These are phyloP conservation scores for Microplitis deprimator DNA, from an alignment of 2,888 invertebrate genomes.

Conservation along the genomic window DNA sequence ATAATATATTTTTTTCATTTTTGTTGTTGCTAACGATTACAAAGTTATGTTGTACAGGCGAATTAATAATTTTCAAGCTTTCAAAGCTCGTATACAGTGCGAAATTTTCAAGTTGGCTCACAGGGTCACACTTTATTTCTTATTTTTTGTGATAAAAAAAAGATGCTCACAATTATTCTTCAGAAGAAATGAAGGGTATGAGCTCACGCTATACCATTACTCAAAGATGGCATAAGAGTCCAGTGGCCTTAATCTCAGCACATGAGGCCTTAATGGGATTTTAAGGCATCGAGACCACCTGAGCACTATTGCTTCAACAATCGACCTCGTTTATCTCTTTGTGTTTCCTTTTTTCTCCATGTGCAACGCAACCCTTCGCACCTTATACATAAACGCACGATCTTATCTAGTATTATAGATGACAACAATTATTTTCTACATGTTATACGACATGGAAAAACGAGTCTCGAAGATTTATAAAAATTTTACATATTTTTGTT, in stretches of 20 bases:
- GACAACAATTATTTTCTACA: not conserved
- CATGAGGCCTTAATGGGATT: constrained; percentile 71
- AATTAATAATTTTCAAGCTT: too few species aligned
- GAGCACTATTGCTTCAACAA: constrained; percentile 58
- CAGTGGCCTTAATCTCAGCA: constrained; percentile 68
- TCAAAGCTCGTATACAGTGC: too few species aligned
- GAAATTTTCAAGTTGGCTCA: too few species aligned
- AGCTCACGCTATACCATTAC: constrained; percentile 59
- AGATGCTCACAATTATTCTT: constrained; percentile 7
- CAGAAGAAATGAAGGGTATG: constrained; percentile 10
- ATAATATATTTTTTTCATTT: too few species aligned
- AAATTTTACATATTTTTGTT: too few species aligned
- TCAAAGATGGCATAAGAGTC: constrained; percentile 67
- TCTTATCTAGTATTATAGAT: constrained; percentile 8
- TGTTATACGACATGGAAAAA: not conserved
- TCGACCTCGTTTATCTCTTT: constrained; percentile 65
- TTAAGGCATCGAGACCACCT: constrained; percentile 69
- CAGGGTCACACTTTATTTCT: not conserved
- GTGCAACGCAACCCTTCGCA: not conserved
- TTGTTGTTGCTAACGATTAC: too few species aligned
- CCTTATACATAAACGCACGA: constrained; percentile 28
- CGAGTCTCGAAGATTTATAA: not conserved
- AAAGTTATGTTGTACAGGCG: too few species aligned
- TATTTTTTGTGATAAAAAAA: not conserved
- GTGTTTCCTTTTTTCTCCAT: constrained; percentile 26